Percentiles rank a stretch among this genome's conserved stretches.
Evolutionary conservation across 2,888 invertebrate genomes (phyloP).

Genomic region (Eilema griseolum): DNA sequence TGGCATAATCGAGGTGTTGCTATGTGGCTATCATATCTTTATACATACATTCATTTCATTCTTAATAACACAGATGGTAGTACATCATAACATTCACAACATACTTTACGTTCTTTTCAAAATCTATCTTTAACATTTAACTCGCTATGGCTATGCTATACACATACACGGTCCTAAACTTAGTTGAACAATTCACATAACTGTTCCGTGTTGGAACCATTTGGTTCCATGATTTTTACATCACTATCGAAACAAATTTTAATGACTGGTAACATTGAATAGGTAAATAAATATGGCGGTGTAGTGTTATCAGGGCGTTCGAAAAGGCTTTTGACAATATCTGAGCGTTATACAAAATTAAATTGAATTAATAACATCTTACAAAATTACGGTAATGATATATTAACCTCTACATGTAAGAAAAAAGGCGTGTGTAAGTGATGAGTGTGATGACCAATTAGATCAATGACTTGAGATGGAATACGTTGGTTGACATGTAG

Average conservation of each 20-base stretch:
- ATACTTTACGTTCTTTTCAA: too few relatives aligned
- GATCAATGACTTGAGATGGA: constrained; percentile 77
- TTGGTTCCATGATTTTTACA: not conserved
- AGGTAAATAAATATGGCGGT: constrained; percentile 85
- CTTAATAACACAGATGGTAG: too few relatives aligned
- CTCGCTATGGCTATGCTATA: too few relatives aligned
- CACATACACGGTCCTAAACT: too few relatives aligned
- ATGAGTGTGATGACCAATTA: constrained; percentile 65
- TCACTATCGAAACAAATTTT: not conserved
- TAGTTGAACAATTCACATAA: too few relatives aligned
- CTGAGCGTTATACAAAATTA: constrained; percentile 19
- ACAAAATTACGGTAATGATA: constrained; percentile 24
- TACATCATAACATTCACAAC: too few relatives aligned
- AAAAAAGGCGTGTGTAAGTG: constrained; percentile 54
- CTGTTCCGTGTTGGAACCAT: too few relatives aligned
- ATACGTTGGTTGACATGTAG: constrained; percentile 70
- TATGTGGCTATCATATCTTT: too few relatives aligned
- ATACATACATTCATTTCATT: too few relatives aligned
- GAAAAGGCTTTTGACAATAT: constrained; percentile 25
- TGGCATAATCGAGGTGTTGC: too few relatives aligned
- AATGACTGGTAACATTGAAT: constrained; percentile 53
- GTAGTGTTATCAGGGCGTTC: constrained; percentile 59
- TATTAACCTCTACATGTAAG: constrained; percentile 32
- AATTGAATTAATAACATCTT: constrained; percentile 25
- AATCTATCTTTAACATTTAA: too few relatives aligned